A percentile compares a stretch with the other conserved stretches of the same genome.
These are phyloP conservation scores for Poliocrania exsul DNA, from an alignment of 2,797 vertebrate species.

Conservation along the genomic window DNA sequence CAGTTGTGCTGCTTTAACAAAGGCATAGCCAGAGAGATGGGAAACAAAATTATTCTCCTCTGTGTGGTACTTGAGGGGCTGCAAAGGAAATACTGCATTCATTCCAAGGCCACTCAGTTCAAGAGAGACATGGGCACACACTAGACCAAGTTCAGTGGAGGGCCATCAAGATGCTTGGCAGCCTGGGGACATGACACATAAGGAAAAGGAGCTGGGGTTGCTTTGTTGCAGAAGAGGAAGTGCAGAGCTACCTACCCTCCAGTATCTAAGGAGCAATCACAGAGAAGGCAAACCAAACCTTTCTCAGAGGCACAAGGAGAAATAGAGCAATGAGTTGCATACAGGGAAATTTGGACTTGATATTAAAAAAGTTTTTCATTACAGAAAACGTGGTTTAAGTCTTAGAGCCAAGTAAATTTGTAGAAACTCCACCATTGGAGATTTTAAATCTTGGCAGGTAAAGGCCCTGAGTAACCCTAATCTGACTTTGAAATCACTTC, in stretches of 20 bases:
- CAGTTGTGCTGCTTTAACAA: background rate
- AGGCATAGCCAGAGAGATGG: fast-evolving
- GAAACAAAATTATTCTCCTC: background rate
- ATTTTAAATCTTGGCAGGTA: constrained; percentile 29
- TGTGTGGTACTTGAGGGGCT: background rate
- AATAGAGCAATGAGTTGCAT: background rate
- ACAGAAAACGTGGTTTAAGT: background rate
- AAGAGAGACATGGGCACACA: background rate
- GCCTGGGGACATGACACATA: fast-evolving
- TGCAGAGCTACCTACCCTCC: background rate
- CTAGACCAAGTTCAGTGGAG: background rate
- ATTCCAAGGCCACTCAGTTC: background rate
- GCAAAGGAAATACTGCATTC: background rate
- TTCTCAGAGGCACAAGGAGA: background rate
- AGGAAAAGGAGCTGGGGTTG: background rate
- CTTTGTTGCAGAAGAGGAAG: background rate
- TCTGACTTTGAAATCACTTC: constrained; percentile 35
- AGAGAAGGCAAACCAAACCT: background rate
- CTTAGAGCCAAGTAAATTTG: background rate
- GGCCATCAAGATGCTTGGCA: background rate
- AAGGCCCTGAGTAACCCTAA: background rate
- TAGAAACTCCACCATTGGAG: background rate
- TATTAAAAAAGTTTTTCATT: background rate
- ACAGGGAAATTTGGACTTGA: background rate
- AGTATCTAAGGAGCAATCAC: background rate